Conservation (phyloP, 2,797 vertebrate species). For the Sebastes baramenuke region DNA sequence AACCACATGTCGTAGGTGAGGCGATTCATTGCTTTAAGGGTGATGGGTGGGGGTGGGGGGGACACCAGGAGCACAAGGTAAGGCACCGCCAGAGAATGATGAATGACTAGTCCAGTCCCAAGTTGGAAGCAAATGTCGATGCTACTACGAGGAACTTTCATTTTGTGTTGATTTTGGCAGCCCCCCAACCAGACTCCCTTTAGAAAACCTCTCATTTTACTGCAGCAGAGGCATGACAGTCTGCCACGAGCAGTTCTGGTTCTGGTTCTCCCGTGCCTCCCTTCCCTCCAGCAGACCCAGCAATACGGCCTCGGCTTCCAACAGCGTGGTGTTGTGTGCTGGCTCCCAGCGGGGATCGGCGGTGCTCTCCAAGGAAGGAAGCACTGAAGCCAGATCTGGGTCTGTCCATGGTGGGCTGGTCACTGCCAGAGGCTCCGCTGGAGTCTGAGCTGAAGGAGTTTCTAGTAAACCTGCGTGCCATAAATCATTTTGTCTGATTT, state of each 20-base stretch:
- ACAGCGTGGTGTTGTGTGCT: neutral
- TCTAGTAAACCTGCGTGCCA: too few species aligned
- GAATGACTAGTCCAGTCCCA: neutral
- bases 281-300: neutral
- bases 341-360: too few species aligned
- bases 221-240: neutral
- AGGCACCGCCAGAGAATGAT: neutral
- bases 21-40: conserved; percentile 86
- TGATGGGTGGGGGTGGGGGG: neutral
- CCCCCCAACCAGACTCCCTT: neutral
- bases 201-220: neutral
- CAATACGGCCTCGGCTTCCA: neutral
- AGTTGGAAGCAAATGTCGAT: neutral
- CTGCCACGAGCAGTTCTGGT: neutral
- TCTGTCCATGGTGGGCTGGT: too few species aligned
- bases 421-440: too few species aligned
- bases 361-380: too few species aligned
- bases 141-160: neutral
- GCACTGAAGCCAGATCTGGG: too few species aligned
- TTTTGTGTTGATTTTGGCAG: neutral
- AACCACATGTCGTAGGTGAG: conserved; percentile 99
- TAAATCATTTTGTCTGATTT: too few species aligned
- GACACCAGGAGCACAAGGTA: neutral
- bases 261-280: neutral
- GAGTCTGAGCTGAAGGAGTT: too few species aligned